Evolutionary conservation across 1,140 invertebrate species (phyloP).

Genomic region (Drosophila kikkawai): DNA sequence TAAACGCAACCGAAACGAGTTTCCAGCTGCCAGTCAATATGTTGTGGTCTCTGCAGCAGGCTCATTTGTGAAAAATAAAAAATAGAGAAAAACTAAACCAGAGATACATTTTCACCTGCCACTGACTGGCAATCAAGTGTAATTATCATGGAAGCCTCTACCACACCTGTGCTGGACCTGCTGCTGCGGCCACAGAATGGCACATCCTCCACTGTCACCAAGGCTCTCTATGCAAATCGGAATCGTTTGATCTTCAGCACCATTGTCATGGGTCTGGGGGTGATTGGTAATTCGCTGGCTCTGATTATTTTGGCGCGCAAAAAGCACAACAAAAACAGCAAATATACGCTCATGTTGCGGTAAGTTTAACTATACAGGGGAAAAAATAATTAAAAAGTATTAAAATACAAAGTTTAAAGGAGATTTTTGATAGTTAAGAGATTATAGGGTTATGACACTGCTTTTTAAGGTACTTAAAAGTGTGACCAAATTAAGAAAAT

Average conservation of each 20-base stretch:
- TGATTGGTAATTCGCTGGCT: constrained; percentile 77
- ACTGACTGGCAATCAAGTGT: constrained; percentile 11
- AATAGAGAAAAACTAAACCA: neutral
- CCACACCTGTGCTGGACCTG: constrained; percentile 39
- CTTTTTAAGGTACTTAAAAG: neutral
- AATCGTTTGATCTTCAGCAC: constrained; percentile 53
- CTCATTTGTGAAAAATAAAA: constrained; percentile 37
- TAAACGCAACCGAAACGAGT: constrained; percentile 35
- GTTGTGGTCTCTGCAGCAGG: constrained; percentile 21
- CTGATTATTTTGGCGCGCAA: constrained; percentile 84
- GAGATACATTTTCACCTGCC: constrained; percentile 40
- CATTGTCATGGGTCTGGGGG: constrained; percentile 73
- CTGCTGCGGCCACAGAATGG: constrained; percentile 7
- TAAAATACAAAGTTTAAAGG: neutral
- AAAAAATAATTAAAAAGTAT: neutral
- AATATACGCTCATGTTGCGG: constrained; percentile 92
- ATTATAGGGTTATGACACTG: neutral
- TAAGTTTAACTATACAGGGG: constrained; percentile 53
- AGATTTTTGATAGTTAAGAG: neutral
- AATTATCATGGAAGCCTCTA: constrained; percentile 33
- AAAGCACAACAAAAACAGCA: constrained; percentile 89
- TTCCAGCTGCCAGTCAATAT: constrained; percentile 32
- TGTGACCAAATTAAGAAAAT: neutral
- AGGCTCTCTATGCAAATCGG: constrained; percentile 57
- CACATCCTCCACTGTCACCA: constrained; percentile 9